Evolutionary conservation across 2,113 vertebrate genomes (phyloP).

Genomic region (Xiphorhynchus elegans): DNA sequence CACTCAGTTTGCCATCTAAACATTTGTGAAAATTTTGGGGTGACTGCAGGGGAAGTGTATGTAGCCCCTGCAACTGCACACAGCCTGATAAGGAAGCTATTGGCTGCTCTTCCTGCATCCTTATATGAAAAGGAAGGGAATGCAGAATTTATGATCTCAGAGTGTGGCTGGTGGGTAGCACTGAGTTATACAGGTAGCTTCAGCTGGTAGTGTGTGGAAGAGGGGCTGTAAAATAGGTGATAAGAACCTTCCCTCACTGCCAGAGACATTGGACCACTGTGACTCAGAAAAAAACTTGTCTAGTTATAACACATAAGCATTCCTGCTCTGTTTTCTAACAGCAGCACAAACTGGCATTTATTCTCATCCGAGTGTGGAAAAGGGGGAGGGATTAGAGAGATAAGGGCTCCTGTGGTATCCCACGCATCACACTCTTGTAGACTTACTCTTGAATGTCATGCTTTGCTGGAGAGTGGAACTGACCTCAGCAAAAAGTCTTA

Average conservation of each 20-base stretch:
- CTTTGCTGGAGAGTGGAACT: background rate
- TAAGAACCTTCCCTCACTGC: accelerated
- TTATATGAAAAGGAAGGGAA: accelerated
- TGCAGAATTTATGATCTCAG: background rate
- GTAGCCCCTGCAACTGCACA: background rate
- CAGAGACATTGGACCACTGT: background rate
- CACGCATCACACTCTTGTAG: background rate
- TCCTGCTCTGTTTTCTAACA: background rate
- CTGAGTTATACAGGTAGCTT: background rate
- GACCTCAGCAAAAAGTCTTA: background rate
- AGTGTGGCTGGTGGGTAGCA: background rate
- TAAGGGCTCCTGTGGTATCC: background rate
- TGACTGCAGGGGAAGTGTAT: background rate
- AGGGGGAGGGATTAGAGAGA: background rate
- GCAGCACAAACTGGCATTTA: background rate
- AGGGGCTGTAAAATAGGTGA: background rate
- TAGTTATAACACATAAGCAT: background rate
- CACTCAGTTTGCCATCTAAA: background rate
- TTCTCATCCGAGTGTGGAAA: background rate
- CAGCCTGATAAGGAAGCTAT: background rate
- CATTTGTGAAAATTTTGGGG: background rate
- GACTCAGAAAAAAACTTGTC: background rate
- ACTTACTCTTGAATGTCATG: background rate
- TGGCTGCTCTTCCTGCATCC: background rate
- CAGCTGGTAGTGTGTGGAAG: background rate